These are phyloP conservation scores for Cryptoprocta ferox DNA, from an alignment of 2,797 vertebrate species.

Conservation along the genomic window DNA sequence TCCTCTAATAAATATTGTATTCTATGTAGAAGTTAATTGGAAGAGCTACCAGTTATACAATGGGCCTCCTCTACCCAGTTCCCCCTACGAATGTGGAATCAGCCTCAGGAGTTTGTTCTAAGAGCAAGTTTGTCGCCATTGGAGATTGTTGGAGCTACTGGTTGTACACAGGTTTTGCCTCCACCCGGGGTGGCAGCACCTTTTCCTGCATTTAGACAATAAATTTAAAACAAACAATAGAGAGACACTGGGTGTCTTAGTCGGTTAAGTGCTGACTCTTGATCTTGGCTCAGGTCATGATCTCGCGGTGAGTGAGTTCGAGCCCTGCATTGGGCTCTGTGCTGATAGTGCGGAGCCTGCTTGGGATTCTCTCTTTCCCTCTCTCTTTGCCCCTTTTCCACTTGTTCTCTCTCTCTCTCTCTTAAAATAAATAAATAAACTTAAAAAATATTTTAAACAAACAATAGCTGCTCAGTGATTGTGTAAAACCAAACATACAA, in stretches of 20 bases:
- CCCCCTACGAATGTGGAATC: no score
- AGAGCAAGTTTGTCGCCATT: neutral
- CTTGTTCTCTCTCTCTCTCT: no score
- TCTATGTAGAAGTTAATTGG: neutral
- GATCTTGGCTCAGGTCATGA: no score
- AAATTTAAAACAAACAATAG: neutral
- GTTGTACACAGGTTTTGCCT: neutral
- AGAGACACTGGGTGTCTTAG: no score
- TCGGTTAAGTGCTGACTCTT: no score
- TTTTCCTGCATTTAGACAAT: neutral
- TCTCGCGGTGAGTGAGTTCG: no score
- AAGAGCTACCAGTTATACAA: neutral
- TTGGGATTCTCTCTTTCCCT: no score
- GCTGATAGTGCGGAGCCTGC: no score
- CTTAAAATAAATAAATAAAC: no score
- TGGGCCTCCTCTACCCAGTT: accelerated
- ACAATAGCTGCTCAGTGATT: neutral
- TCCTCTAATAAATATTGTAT: neutral
- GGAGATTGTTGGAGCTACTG: neutral
- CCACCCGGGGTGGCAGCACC: neutral
- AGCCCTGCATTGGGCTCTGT: no score
- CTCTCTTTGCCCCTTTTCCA: no score
- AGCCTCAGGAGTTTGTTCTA: neutral
- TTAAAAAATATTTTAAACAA: neutral
- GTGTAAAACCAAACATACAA: neutral